Conservation (phyloP, 2,113 vertebrate genomes). For the Brachionichthys hirsutus region DNA sequence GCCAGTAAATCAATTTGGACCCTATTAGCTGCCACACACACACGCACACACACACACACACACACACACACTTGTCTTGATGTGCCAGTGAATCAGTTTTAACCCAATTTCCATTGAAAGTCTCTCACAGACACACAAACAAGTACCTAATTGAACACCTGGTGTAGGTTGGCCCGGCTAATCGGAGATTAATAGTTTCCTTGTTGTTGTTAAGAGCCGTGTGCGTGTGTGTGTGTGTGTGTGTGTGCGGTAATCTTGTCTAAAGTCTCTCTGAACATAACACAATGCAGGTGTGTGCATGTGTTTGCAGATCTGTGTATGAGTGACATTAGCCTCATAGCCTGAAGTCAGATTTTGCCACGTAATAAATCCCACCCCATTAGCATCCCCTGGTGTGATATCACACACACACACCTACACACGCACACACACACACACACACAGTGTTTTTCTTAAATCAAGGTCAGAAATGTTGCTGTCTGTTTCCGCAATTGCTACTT, state of each 20-base stretch:
- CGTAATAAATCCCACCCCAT: constrained; percentile 36
- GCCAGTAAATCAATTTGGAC: constrained; percentile 49
- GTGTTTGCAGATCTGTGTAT: neutral
- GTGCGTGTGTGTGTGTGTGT: constrained; percentile 9
- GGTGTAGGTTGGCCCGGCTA: constrained; percentile 55
- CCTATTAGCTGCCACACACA: constrained; percentile 40
- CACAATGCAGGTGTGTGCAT: neutral
- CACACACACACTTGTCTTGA: constrained; percentile 21
- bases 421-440: no score
- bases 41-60: constrained; percentile 22
- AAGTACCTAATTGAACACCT: constrained; percentile 60
- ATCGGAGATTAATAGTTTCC: constrained; percentile 64
- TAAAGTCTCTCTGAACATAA: constrained; percentile 5
- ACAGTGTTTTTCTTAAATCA: no score
- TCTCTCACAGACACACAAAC: constrained; percentile 3
- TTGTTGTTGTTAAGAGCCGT: constrained; percentile 42
- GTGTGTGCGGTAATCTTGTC: constrained; percentile 6
- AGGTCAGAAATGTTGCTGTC: no score
- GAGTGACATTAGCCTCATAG: constrained; percentile 8
- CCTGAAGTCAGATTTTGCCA: constrained; percentile 22
- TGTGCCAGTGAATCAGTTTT: constrained; percentile 43
- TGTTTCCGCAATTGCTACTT: no score
- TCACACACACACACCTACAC: neutral
- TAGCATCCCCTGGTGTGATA: constrained; percentile 20
- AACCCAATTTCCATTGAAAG: constrained; percentile 26